Conservation (phyloP, 2,888 invertebrate genomes). For the Dynastes maya region DNA sequence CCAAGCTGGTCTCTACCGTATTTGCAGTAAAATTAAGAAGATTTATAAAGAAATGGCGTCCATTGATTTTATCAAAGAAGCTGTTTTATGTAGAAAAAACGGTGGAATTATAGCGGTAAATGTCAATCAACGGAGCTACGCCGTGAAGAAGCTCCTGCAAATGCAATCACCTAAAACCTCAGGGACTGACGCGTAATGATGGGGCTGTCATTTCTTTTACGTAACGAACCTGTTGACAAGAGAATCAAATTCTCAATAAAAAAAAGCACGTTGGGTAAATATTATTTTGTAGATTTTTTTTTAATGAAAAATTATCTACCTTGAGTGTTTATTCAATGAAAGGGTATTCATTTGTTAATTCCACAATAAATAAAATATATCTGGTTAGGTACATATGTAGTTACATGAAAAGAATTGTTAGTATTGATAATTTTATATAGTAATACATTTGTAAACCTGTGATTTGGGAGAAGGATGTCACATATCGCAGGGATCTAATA, state of each 20-base stretch:
- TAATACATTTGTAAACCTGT: no score
- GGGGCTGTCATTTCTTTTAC: neutral
- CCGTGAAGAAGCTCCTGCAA: neutral
- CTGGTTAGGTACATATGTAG: no score
- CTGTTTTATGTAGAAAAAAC: neutral
- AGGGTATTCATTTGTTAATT: no score
- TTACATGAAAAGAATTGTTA: no score
- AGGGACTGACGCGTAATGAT: neutral
- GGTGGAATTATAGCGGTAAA: neutral
- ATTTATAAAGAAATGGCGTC: neutral
- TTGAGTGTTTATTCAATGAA: no score
- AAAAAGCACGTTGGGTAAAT: neutral
- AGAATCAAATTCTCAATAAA: neutral
- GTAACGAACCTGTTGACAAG: conserved; percentile 3
- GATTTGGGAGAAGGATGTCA: no score
- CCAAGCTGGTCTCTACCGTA: no score
- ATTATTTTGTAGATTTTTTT: no score
- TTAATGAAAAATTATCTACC: no score
- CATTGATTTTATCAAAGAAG: conserved; percentile 1
- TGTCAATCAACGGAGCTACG: neutral
- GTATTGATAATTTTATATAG: no score
- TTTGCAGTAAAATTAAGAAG: neutral
- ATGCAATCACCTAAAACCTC: neutral
- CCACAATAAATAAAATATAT: no score
- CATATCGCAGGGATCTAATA: no score